Evolutionary conservation across 1,140 invertebrate genomes (phyloP).

Genomic region (Pachyrhynchus sulphureomaculatus): DNA sequence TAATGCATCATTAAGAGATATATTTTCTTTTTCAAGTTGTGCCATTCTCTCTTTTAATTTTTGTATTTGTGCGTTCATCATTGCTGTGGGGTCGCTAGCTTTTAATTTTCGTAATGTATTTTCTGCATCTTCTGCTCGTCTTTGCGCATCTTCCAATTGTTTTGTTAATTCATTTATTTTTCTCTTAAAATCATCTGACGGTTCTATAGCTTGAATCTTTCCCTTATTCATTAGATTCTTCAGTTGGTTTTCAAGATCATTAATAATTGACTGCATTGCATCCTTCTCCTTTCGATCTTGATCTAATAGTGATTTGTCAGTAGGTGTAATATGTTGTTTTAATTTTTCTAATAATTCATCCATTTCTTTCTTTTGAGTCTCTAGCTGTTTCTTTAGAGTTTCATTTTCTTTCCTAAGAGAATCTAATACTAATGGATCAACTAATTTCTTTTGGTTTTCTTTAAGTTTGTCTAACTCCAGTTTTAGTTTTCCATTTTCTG

Average conservation of each 20-base stretch:
- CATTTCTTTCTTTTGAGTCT: constrained; percentile 26
- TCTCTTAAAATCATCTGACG: constrained; percentile 22
- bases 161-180: constrained; percentile 32
- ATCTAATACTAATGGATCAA: constrained; percentile 1
- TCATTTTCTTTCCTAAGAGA: constrained; percentile 33
- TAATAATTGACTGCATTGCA: constrained; percentile 28
- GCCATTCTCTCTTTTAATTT: constrained; percentile 19
- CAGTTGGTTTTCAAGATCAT: constrained; percentile 33
- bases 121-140: constrained; percentile 29
- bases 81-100: constrained; percentile 28
- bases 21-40: constrained; percentile 25
- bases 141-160: constrained; percentile 34
- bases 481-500: constrained; percentile 24
- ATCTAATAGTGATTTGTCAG: constrained; percentile 6
- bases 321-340: constrained; percentile 6
- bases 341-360: constrained; percentile 27
- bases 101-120: constrained; percentile 24
- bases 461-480: constrained; percentile 17
- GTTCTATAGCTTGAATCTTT: background rate
- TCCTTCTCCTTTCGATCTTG: constrained; percentile 30
- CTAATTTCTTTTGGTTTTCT: constrained; percentile 24
- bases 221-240: constrained; percentile 13
- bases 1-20: constrained; percentile 4
- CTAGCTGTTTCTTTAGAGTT: constrained; percentile 32
- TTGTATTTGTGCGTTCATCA: constrained; percentile 26